These are phyloP conservation scores for Galeopterus variegatus DNA, from an alignment of 2,113 vertebrate species.

Conservation along the genomic window DNA sequence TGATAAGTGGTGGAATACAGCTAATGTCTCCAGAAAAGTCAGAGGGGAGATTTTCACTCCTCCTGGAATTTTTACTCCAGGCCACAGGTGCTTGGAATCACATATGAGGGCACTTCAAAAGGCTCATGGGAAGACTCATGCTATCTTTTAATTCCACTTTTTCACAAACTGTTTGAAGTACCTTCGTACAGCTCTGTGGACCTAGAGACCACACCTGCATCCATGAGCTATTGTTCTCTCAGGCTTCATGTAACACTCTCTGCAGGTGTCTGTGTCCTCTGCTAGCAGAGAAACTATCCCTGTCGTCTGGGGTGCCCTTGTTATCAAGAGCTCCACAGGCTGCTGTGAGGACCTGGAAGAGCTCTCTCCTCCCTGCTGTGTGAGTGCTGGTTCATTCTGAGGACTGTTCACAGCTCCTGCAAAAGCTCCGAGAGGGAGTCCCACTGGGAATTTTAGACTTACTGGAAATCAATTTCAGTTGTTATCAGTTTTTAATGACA, in stretches of 20 bases:
- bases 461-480: background rate
- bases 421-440: background rate
- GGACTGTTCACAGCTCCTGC: background rate
- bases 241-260: background rate
- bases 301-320: background rate
- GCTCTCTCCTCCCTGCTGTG: rapidly evolving
- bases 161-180: too few species aligned
- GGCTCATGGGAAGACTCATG: too few species aligned
- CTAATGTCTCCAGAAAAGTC: background rate
- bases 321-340: rapidly evolving
- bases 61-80: background rate
- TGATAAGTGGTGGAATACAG: background rate
- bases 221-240: rapidly evolving
- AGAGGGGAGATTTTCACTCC: background rate
- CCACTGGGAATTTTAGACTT: background rate
- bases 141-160: too few species aligned
- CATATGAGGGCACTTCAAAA: too few species aligned
- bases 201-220: background rate
- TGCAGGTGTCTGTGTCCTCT: background rate
- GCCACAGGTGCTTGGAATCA: background rate
- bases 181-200: background rate
- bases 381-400: too few species aligned
- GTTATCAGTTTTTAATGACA: background rate
- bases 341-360: too few species aligned
- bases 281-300: background rate